Conservation (phyloP, 2,797 vertebrate genomes). For the Buphagus erythrorhynchus region DNA sequence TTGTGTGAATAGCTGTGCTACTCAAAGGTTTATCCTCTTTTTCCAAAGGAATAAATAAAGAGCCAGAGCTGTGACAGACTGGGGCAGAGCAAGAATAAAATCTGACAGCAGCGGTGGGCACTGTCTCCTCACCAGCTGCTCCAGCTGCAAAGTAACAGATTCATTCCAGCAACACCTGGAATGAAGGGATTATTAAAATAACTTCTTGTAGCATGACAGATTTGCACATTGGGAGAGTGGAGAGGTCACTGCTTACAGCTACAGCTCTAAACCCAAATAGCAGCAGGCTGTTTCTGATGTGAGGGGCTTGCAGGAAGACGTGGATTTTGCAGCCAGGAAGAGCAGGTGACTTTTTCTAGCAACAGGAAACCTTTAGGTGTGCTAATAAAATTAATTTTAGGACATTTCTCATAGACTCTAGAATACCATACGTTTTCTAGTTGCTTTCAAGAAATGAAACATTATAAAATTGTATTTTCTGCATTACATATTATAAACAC, state of each 20-base stretch:
- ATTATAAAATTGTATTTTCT: background rate
- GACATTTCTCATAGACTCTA: constrained; percentile 18
- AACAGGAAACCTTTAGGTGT: background rate
- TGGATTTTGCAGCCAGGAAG: background rate
- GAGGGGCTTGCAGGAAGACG: background rate
- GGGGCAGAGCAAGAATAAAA: background rate
- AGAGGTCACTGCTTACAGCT: background rate
- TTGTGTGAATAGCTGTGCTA: background rate
- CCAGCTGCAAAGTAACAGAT: background rate
- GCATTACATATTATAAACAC: background rate
- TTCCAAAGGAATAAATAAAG: background rate
- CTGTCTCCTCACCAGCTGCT: background rate
- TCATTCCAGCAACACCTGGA: background rate
- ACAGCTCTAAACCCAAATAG: background rate
- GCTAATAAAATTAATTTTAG: constrained; percentile 56
- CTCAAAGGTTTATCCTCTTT: background rate
- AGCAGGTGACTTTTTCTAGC: background rate
- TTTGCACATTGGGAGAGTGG: background rate
- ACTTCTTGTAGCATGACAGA: background rate
- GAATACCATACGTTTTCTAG: constrained; percentile 16
- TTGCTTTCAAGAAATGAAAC: background rate
- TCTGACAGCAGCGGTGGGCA: background rate
- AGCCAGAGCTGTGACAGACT: background rate
- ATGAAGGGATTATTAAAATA: background rate
- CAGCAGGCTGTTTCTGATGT: background rate